Percentiles rank a stretch among this genome's conserved stretches.
These are phyloP conservation scores for Serinus canaria DNA, from an alignment of 2,113 vertebrate species.

Conservation along the genomic window DNA sequence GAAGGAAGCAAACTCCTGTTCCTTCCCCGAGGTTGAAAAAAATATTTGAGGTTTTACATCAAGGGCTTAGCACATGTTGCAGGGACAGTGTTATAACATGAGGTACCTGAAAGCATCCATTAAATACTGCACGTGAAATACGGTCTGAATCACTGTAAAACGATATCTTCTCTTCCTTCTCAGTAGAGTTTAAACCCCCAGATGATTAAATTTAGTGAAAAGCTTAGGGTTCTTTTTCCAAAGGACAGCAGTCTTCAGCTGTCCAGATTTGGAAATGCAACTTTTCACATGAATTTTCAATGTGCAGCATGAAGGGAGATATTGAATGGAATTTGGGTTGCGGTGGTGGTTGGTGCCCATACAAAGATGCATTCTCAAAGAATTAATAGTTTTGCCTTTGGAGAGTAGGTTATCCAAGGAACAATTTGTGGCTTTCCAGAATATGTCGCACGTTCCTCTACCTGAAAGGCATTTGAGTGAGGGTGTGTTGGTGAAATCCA, in stretches of 20 bases:
- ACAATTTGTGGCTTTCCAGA: neutral
- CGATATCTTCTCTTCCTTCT: neutral
- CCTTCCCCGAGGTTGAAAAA: neutral
- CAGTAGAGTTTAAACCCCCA: neutral
- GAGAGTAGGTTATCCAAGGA: neutral
- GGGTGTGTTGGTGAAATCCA: neutral
- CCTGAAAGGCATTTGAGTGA: neutral
- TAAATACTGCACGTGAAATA: neutral
- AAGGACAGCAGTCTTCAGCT: neutral
- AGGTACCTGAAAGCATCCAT: neutral
- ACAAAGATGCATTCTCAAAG: neutral
- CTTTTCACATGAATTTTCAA: neutral
- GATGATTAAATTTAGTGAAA: slow-evolving; percentile 17
- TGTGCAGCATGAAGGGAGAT: rapidly evolving
- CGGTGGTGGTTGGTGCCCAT: rapidly evolving
- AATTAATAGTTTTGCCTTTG: neutral
- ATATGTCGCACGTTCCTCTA: neutral
- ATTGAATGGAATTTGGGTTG: neutral
- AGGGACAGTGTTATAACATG: neutral
- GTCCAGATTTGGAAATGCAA: neutral
- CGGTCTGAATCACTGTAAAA: neutral
- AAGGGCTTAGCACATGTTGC: neutral
- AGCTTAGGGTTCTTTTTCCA: neutral
- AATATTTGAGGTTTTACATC: neutral
- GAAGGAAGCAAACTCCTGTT: neutral